Evolutionary conservation across 1,140 invertebrate species (phyloP), one percentile per base, ranked within the genome.

Genomic region (Copidosoma floridanum): DNA sequence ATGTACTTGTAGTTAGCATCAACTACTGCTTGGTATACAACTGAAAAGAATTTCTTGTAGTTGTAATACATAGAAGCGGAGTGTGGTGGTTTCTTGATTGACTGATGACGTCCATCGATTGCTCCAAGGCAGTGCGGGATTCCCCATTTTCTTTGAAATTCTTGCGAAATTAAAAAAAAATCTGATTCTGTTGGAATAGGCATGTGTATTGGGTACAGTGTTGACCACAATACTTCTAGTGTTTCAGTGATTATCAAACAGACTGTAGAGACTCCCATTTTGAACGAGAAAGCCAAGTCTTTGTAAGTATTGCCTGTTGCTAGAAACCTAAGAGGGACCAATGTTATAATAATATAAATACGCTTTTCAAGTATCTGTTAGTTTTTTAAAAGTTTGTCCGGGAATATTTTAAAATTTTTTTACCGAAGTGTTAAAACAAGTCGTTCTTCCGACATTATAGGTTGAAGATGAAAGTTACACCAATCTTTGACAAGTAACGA

Each of bases 1-100:
- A 75, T 68, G 66, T 82, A 83, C 59, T 75, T 73, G 63, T 74
- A 82, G 55, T 82, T 68, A 3, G 75, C 75, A 70, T 84, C 79
- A 21, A 79, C 80, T 10, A 83, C 40, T 3, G 76, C 82, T 35
- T 82, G 65, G 8, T 84, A 61, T 23, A 83, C 77, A 40, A 82
- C 71, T 20, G 73, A 80, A 67, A 75, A 82, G 64, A 62, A 72
- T 0, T 67, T 47, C 62, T 82, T 82, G 48, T 82, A 80, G 63
- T 82, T 82, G 53, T 69, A 80, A 65, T 66, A 82, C 8, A 67
- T 24, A 8, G 71, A 67, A 41, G 78, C 79, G 51, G 65, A 70
- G 37, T 72, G 70, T 26, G 21, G n/a, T 75, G 83, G 60, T 27
- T 55, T 59, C 68, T 58, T 27, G n/a, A 79, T 73, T 3, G 61